Evolutionary conservation across 2,113 vertebrate species (phyloP), one percentile per base, ranked within the genome.

Genomic region (Labrus mixtus): DNA sequence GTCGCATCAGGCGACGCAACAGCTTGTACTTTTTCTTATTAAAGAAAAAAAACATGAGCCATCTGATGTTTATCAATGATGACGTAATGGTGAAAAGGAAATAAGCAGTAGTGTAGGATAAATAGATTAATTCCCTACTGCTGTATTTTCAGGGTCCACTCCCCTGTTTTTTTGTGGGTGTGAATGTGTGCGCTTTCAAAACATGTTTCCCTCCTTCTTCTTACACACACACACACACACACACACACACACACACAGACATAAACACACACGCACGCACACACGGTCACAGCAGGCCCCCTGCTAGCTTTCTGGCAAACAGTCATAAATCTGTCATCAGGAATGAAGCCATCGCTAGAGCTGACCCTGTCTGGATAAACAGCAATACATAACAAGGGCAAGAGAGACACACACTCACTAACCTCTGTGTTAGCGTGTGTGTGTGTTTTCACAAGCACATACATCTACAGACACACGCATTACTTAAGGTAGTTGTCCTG

Each of bases 311-410:
- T 90, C 87, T 93, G 93, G 92, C 91, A 93, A 93, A 93, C 91
- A 92, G 71, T 91, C 93, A 92, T 93, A 93, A 93, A 93, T 92
- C 93, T 93, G 93, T 93, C 93, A 93, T 91, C 90, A 91, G 89
- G 84, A 91, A 92, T 92, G 90, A 93, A 93, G 91, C 90, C 92
- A 91, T 92, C 65, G 76, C 86, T 84, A 55, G 79, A 84, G 88
- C 85, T 92, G 89, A 92, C 92, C 92, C 92, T 84, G 91, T 92
- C 90, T 91, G 92, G 91, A 91, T 94, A 91, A 92, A 94, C 92
- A 92, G 92, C 90, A 87, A 93, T 90, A 84, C 88, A 92, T 87
- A 92, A 93, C 88, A 91, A 91, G 92, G 89, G 91, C 88, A 87
- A 81, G 51, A 68, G 65, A 89, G 68, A 87, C 62, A 69, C 76